Conservation (phyloP, 2,113 vertebrate species). For the Sturnira hondurensis region DNA sequence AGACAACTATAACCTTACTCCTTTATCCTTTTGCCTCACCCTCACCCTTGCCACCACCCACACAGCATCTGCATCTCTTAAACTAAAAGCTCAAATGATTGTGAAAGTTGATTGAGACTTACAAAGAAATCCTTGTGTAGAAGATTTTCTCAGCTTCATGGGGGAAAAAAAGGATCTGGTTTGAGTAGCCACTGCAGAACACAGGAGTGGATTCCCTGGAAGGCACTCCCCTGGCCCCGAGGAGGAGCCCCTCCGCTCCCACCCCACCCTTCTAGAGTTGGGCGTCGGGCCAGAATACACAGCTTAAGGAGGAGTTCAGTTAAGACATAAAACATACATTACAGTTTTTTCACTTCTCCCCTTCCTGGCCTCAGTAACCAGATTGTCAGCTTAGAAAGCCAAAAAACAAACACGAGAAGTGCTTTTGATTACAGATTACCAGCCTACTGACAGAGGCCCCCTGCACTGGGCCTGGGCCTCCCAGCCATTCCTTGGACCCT, state of each 20-base stretch:
- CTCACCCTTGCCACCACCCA: constrained; percentile 37
- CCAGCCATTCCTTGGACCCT: background rate
- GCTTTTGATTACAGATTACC: background rate
- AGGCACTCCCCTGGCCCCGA: background rate
- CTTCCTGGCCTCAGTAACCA: constrained; percentile 36
- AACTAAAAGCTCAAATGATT: constrained; percentile 48
- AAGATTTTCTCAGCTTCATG: constrained; percentile 41
- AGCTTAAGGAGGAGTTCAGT: constrained; percentile 30
- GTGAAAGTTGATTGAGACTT: constrained; percentile 42
- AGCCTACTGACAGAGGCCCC: background rate
- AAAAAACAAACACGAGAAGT: background rate
- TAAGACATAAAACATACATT: background rate
- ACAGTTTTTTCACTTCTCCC: background rate
- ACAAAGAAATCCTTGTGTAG: constrained; percentile 62
- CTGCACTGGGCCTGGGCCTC: background rate
- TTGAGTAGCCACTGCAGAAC: constrained; percentile 46
- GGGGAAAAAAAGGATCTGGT: background rate
- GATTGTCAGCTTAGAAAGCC: background rate
- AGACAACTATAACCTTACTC: background rate
- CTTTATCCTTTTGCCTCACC: background rate
- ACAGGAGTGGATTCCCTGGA: constrained; percentile 13
- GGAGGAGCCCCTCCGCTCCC: constrained; percentile 3
- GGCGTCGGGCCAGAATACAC: constrained; percentile 63
- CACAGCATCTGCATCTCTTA: constrained; percentile 59
- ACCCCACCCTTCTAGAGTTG: background rate